Base-by-base conservation (phyloP, 2,113 vertebrate species). In the Hippocampus guttulatus region DNA sequence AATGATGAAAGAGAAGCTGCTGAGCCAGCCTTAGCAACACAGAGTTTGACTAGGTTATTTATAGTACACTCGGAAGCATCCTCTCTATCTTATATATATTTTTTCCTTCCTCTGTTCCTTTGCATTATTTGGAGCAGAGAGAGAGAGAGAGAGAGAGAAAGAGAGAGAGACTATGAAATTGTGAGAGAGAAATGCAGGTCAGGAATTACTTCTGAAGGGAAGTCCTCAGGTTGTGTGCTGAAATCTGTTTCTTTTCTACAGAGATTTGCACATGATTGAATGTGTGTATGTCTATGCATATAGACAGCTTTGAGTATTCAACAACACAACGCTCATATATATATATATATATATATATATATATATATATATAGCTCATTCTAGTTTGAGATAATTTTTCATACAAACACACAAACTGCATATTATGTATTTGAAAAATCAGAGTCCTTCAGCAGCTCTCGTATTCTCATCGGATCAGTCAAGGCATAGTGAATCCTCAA, bases 21-120 rank as follows among this genome's bases (percentile, higher is more conserved):
- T 88, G 84, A 87, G 81, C 84, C 77, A 90, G 89, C 91, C 92
- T 90, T 92, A 92, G 92, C 92, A 92, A 92, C 92, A 91, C 87
- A 81, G 78, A 90, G 85, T 90, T 82, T 85, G 83, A 83, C 80
- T 65, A 77, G 78, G 88, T 88, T 93, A 93, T 93, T 92, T 92
- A 89, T 92, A 92, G 92, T 87, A 84, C 88, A 78, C 83, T 69
- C 76, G 84, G 81, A 87, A 82, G 84, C 84, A 75, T 87, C 74
- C 82, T 83, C 72, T 58, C 81, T 76, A 81, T 85, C 83, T 84
- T 78, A 88, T 71, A 84, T 75, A 64, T 43, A 2, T 78, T 69
- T 74, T 72, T 21, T 8, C n/a, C 43, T 27, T 49, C 55, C 79
- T 75, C 71, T 76, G 70, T 88, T 84, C 43, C 30, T 83, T 78